These are phyloP conservation scores for Gymnarchus niloticus DNA, from an alignment of 2,113 vertebrate species.

Conservation along the genomic window DNA sequence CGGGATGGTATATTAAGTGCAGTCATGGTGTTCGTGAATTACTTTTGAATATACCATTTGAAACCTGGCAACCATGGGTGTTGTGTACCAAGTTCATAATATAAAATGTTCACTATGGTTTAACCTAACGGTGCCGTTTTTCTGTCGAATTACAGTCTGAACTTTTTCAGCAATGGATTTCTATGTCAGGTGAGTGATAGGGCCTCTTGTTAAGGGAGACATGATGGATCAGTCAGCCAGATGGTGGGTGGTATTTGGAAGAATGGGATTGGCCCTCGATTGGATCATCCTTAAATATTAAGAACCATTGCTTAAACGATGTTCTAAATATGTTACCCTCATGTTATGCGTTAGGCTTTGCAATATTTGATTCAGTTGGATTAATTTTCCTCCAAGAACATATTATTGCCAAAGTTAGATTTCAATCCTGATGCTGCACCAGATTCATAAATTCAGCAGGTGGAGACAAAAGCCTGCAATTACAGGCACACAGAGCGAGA, in stretches of 20 bases:
- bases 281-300: background rate
- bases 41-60: too few species aligned
- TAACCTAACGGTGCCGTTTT: too few species aligned
- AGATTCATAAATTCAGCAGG: background rate
- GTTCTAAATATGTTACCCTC: background rate
- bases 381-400: background rate
- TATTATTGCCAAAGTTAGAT: background rate
- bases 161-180: background rate
- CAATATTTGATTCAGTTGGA: background rate
- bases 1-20: too few species aligned
- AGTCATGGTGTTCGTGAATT: too few species aligned
- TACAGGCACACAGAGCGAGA: background rate
- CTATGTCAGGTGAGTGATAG: background rate
- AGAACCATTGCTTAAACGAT: background rate
- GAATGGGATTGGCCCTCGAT: background rate
- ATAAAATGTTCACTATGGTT: too few species aligned
- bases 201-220: background rate
- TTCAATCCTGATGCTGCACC: background rate
- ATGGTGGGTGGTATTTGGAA: background rate
- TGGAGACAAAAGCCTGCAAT: conserved; percentile 7
- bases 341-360: background rate
- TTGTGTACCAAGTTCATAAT: too few species aligned
- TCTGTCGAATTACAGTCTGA: too few species aligned
- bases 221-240: background rate
- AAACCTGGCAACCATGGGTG: too few species aligned